Evolutionary conservation across 53 echinoderm and acorn worm genomes (phyloP), one percentile per base, ranked within the genome.

Genomic region (Patiria pectinifera): DNA sequence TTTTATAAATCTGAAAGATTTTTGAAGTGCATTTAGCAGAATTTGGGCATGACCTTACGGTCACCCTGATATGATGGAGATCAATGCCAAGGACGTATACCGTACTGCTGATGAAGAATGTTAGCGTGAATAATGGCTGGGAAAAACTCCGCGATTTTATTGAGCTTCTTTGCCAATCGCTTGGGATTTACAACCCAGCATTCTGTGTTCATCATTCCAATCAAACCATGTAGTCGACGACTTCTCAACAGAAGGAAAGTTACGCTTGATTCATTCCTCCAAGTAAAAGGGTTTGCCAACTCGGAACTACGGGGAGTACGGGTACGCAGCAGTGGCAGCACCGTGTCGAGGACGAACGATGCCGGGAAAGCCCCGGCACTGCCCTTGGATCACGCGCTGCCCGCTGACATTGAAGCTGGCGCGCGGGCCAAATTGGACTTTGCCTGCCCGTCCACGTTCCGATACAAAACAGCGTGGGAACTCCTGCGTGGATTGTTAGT

Each of bases 401-500:
- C 59, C n/a, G 83, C 59, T 58, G 83, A 58, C 16, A 19, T 5
- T 19, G 13, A 59, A 21, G 14, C 21, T 46, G 60, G 11, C 4
- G 83, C 14, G 15, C 48, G 80, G 11, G 3, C 45, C 47, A 18
- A 24, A 6, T 69, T 90, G 44, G 66, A 82, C 49, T 82, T 90
- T 22, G 9, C 46, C n/a, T 21, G 80, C 13, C 46, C 66, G 22
- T 83, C 75, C 0, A 87, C 92, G 11, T 97, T 96, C 84, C 84
- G 86, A 44, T 71, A 80, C 43, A 97, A 96, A 76, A 93, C 92
- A 14, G 82, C 90, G 11, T n/a, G 35, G 44, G 97, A 97, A 45
- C 91, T 97, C 3, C 74, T 93, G 12, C 94, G 97, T 66, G 94
- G 91, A 35, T 80, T 96, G 46, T 16, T 94, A 2, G 93, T 97